A percentile compares a stretch with the other conserved stretches of the same genome.
Evolutionary conservation across 2,113 vertebrate genomes (phyloP).

Genomic region (Neogale vison): DNA sequence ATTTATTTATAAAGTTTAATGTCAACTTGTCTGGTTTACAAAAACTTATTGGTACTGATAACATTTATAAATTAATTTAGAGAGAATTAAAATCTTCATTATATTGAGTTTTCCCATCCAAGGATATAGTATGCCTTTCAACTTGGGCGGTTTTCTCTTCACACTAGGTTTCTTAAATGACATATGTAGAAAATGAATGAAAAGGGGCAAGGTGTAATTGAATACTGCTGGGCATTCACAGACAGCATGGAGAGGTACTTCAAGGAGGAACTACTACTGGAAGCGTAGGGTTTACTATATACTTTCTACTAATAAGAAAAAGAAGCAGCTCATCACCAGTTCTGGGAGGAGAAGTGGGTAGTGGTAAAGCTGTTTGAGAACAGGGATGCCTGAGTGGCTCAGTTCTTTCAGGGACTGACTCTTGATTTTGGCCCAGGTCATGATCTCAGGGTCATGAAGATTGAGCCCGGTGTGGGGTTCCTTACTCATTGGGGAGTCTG

Average conservation of each 20-base stretch:
- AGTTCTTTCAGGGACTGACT: background rate
- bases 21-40: background rate
- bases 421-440: background rate
- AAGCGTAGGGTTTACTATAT: background rate
- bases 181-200: background rate
- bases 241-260: background rate
- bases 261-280: background rate
- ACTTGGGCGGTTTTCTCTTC: background rate
- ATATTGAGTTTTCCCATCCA: background rate
- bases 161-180: background rate
- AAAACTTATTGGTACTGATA: background rate
- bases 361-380: background rate
- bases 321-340: background rate
- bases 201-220: background rate
- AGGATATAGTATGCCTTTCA: background rate
- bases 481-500: background rate
- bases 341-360: background rate
- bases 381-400: background rate
- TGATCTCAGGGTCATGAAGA: background rate
- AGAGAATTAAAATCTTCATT: background rate
- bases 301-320: background rate
- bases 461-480: background rate
- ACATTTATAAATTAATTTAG: background rate
- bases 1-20: background rate
- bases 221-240: background rate